Evolutionary conservation across 1,140 invertebrate species (phyloP).

Genomic region (Lepidurus arcticus): DNA sequence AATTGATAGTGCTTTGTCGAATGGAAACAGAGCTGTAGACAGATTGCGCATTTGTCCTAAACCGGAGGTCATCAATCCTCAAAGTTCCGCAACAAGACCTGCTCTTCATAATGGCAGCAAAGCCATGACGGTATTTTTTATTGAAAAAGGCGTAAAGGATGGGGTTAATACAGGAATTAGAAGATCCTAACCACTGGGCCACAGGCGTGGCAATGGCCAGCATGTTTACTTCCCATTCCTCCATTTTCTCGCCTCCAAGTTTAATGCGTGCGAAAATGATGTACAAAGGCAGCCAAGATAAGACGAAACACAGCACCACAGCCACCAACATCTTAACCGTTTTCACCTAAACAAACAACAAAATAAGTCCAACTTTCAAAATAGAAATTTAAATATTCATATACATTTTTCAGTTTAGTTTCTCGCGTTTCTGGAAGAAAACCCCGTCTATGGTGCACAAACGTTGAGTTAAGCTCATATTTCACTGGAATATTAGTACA

Average conservation of each 20-base stretch:
- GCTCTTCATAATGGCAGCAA: constrained; percentile 79
- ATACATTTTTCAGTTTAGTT: not conserved
- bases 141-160: constrained; percentile 97
- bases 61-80: constrained; percentile 60
- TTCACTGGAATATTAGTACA: too few species aligned
- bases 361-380: not conserved
- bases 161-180: constrained; percentile 96
- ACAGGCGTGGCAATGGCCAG: constrained; percentile 71
- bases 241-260: constrained; percentile 58
- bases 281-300: constrained; percentile 93
- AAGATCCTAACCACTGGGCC: constrained; percentile 91
- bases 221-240: constrained; percentile 68
- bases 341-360: constrained; percentile 53
- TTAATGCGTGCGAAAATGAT: constrained; percentile 81
- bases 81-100: constrained; percentile 73
- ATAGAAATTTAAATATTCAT: not conserved
- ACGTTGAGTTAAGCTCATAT: too few species aligned
- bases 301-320: constrained; percentile 87
- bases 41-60: not conserved
- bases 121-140: constrained; percentile 89
- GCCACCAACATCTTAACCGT: constrained; percentile 95
- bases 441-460: too few species aligned
- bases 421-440: too few species aligned
- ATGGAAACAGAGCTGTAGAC: not conserved
- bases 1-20: not conserved